Evolutionary conservation across 2,797 vertebrate species (phyloP).

Genomic region (Pampus argenteus): DNA sequence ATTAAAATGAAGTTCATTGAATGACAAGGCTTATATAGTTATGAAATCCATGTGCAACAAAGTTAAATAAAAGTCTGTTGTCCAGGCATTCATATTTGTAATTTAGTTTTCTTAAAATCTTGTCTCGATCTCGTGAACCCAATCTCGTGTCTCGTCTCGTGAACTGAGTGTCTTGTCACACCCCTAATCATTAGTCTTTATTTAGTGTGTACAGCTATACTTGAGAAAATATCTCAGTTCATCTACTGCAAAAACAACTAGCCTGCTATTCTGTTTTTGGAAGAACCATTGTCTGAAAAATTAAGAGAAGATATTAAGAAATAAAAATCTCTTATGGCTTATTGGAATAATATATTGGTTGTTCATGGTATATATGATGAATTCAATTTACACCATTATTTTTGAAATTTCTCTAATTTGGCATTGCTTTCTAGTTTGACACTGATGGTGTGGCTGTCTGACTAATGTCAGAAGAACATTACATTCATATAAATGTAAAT

Average conservation of each 20-base stretch:
- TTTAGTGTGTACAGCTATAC: background rate
- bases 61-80: too few relatives aligned
- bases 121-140: too few relatives aligned
- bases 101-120: too few relatives aligned
- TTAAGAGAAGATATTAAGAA: background rate
- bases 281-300: background rate
- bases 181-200: background rate
- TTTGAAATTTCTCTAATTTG: background rate
- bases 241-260: background rate
- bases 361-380: background rate
- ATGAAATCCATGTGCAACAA: too few relatives aligned
- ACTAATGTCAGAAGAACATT: constrained; percentile 4
- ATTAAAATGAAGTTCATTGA: too few relatives aligned
- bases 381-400: background rate
- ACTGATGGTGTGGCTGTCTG: background rate
- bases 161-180: too few relatives aligned
- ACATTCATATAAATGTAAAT: too few relatives aligned
- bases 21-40: too few relatives aligned
- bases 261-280: background rate
- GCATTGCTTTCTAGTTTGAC: background rate
- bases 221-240: background rate
- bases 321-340: background rate
- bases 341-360: constrained; percentile 4
- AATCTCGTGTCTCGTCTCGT: too few relatives aligned
- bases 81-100: too few relatives aligned